Evolutionary conservation across 2,888 invertebrate species (phyloP), one percentile per base, ranked within the genome.

Genomic region (Eupithecia vulgata): DNA sequence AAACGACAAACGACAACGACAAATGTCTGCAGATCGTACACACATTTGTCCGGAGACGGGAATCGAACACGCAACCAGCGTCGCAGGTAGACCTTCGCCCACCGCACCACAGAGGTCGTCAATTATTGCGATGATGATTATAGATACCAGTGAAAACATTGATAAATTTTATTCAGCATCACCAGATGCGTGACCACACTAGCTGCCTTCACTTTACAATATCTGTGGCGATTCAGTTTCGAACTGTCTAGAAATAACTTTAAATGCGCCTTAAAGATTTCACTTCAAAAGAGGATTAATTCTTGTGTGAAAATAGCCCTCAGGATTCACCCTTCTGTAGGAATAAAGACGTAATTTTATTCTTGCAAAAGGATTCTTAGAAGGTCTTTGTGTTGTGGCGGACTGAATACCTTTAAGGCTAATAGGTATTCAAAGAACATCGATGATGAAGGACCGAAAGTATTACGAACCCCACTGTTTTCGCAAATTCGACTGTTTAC

Each of bases 401-500:
- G 25, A 12, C 25, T 57, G 21, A 25, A 57, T 57, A 57, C 57
- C 25, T 57, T 21, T 12, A 48, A 48, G 8, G n/a, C 48, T 48
- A 52, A 10, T 21, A 52, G 21, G 21, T 12, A 52, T 21, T 52
- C 12, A 45, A 10, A 57, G 21, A 57, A 25, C 57, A 57, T 25
- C 8, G 25, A 57, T 21, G 25, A 25, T 57, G 57, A 25, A 57
- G 57, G 57, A 57, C 57, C 57, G 17, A 66, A 59, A 37, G 65
- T 65, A 69, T 61, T 68, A 52, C 34, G 64, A 64, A 35, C 0
- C 35, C 62, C 37, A 64, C 34, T 64, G 62, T 66, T 72, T 69
- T 78, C 67, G 65, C 72, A 74, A 78, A 71, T 73, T 78, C 30
- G 45, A 57, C 73, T 74, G 72, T 77, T 76, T 72, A 71, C 72